Evolutionary conservation across 2,888 invertebrate species (phyloP), one percentile per base, ranked within the genome.

Genomic region (Drosophila pseudotalamancana): DNA sequence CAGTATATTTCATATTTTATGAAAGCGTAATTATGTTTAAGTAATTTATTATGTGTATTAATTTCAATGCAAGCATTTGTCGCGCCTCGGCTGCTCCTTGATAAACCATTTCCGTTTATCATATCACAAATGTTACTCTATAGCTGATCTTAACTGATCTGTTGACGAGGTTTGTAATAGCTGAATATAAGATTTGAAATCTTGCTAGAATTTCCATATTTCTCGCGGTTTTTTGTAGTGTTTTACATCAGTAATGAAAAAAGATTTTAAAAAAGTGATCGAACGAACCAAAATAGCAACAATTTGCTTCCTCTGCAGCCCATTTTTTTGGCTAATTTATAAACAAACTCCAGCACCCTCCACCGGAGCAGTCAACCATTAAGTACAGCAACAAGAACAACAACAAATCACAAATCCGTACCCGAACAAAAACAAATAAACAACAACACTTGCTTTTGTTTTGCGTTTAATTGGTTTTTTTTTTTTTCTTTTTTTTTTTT

Each of bases 11-110:
- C 27, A 71, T 37, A 65, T 66, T 72, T 57, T 61, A 55, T 68
- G 35, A 54, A 57, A 49, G 53, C 53, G 48, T 60, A 74, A 74
- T 76, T 81, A 81, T 78, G 65, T 63, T 76, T 84, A 54, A 81
- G 61, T 71, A 81, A 84, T 81, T 81, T 81, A 84, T 81, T 84
- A 63, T 72, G 68, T 63, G 85, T 78, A 78, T 81, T 84, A 84
- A 81, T 84, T 84, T 73, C 82, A 65, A 34, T 32, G 31, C 45
- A 42, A 46, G 50, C 29, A 32, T 37, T 40, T 12, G 40, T 18
- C 34, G 16, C 2, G 21, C 3, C 12, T 34, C 3, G 34, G n/a
- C 49, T 32, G 45, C 49, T 35, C 18, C 45, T 53, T 49, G 53
- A 57, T 66, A 53, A 27, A 60, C 12, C 18, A 12, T 34, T 66